Evolutionary conservation across 2,797 vertebrate species (phyloP).

Genomic region (Pteronotus mesoamericanus): DNA sequence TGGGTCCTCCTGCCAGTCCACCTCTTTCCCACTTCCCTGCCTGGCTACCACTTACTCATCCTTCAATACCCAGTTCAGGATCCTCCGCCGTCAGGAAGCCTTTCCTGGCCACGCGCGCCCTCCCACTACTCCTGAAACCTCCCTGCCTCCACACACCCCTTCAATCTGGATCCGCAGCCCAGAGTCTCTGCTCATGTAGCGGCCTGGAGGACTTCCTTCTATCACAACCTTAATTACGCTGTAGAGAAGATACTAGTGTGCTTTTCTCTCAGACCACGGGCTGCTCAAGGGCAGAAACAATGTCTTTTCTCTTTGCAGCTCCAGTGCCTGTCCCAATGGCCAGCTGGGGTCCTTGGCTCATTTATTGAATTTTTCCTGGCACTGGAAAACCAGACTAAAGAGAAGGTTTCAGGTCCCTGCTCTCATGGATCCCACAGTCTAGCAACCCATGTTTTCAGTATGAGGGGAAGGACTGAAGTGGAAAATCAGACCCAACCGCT

Average conservation of each 20-base stretch:
- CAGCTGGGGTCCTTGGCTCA: neutral
- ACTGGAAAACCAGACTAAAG: neutral
- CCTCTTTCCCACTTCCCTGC: neutral
- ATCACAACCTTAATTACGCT: neutral
- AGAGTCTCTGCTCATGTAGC: neutral
- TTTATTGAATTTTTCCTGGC: neutral
- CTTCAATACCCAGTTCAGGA: neutral
- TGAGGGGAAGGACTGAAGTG: neutral
- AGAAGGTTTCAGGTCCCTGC: neutral
- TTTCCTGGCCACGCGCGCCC: neutral
- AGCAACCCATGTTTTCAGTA: neutral
- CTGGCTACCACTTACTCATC: neutral
- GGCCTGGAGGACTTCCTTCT: neutral
- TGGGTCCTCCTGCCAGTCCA: neutral
- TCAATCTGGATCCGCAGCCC: neutral
- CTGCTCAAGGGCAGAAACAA: neutral
- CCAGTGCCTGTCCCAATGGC: neutral
- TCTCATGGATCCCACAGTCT: neutral
- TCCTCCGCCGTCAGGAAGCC: neutral
- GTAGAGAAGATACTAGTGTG: neutral
- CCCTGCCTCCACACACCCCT: neutral
- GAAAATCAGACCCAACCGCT: neutral
- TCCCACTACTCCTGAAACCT: neutral
- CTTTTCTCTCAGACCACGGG: neutral
- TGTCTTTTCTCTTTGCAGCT: neutral